Percentiles rank a stretch among this genome's conserved stretches.
Conservation (phyloP, 1,140 invertebrate species). For the Pantala flavescens region DNA sequence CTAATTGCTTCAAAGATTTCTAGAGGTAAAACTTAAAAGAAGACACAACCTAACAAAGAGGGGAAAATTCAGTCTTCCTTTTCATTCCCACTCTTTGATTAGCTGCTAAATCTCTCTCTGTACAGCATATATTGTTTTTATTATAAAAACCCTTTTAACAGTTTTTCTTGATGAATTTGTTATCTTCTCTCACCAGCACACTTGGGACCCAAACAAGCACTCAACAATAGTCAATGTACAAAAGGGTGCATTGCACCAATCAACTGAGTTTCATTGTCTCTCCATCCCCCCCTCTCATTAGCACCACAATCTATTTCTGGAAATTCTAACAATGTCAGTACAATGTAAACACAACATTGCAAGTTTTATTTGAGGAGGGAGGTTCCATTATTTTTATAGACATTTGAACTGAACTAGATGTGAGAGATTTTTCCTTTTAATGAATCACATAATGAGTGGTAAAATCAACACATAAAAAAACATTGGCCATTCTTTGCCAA, state of each 20-base stretch:
- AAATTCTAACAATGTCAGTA: too few relatives aligned
- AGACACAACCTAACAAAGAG: constrained; percentile 2
- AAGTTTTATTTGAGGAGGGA: too few relatives aligned
- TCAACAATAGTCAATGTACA: background rate
- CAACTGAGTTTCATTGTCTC: too few relatives aligned
- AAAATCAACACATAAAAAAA: too few relatives aligned
- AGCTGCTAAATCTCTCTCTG: constrained; percentile 5
- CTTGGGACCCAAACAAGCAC: background rate
- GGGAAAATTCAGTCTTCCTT: background rate
- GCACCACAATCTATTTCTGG: too few relatives aligned
- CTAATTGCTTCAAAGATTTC: background rate
- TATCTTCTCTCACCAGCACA: background rate
- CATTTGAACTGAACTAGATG: too few relatives aligned
- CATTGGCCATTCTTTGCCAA: too few relatives aligned
- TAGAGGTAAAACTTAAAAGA: background rate
- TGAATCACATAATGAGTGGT: too few relatives aligned
- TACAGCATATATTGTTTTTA: background rate
- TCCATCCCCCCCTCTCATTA: too few relatives aligned
- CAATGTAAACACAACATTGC: too few relatives aligned
- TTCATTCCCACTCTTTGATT: background rate
- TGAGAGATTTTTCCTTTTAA: too few relatives aligned
- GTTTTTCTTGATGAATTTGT: background rate
- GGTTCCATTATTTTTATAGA: too few relatives aligned
- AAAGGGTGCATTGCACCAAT: background rate
- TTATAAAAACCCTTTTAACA: background rate